phyloP scores from a whole-genome alignment of 2,113 vertebrate genomes.

The Murina feae region DNA sequence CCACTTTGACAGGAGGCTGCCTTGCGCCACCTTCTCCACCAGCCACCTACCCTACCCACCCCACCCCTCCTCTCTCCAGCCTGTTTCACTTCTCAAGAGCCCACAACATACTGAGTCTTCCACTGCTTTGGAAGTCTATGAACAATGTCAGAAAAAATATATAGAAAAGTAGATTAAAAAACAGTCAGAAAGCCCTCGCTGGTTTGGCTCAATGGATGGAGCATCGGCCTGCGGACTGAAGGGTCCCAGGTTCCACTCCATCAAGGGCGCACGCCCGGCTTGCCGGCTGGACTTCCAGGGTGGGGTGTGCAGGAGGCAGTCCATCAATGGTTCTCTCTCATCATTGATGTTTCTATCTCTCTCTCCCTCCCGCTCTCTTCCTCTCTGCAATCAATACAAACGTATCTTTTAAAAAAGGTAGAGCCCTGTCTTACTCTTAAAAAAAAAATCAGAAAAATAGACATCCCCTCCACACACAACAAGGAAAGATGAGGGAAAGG shows the following conservation, averaged over 20 bases:
- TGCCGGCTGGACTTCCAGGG: no score
- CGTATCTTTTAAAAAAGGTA: no score
- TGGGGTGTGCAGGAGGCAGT: no score
- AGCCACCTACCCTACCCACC: neutral
- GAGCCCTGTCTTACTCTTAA: no score
- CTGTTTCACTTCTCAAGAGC: neutral
- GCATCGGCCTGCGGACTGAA: no score
- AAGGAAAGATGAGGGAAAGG: neutral
- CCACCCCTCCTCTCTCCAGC: neutral
- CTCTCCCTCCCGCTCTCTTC: no score
- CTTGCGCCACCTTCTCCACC: neutral
- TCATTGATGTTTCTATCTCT: no score
- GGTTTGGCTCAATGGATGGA: no score
- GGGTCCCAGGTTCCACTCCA: no score
- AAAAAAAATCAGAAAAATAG: neutral
- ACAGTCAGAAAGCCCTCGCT: neutral
- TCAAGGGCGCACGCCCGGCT: no score
- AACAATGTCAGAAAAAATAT: neutral
- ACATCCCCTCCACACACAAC: neutral
- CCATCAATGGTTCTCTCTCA: no score
- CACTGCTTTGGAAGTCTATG: neutral
- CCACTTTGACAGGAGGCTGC: neutral
- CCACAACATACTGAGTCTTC: neutral
- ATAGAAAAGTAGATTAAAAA: neutral
- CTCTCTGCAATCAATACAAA: no score